Evolutionary conservation across 2,113 vertebrate species (phyloP), one percentile per base, ranked within the genome.

Genomic region (Toxotes chatareus): DNA sequence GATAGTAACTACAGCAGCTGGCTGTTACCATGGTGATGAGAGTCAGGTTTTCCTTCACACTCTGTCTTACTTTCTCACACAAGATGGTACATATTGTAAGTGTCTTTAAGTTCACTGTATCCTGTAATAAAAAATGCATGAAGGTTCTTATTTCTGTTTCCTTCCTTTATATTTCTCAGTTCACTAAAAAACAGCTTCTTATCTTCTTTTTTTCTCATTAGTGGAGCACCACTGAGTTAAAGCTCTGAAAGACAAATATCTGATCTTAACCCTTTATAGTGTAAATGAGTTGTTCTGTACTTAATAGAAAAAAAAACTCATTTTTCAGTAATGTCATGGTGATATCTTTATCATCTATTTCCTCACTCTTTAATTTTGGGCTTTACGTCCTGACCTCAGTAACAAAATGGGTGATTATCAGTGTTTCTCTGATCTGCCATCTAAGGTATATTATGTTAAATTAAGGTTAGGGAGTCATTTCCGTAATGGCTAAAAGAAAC

Each of bases 1-100:
- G 38, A 61, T 47, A 19, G 49, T 12, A 56, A n/a, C 17, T 47
- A 27, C 34, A 46, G 57, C 42, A 76, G 62, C 49, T 31, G 23
- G 32, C 44, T n/a, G 79, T 93, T 92, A 69, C 85, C 85, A 86
- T 89, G 78, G 85, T 49, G 76, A 91, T 71, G 32, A 42, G 64
- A 55, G 23, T 63, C 66, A 72, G 32, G 14, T 53, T 65, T 72
- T 69, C 51, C 53, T 34, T 38, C 19, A 42, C 17, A 27, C 3
- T 16, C 10, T 10, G 1, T 36, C 36, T 59, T 11, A 31, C 32
- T 34, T 49, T 61, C 44, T 62, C 64, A 59, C 34, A 23, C 21
- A 53, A 80, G 31, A 36, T 51, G 9, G 5, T 27, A 7, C 6
- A 68, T 38, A 44, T 40, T n/a, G 14, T 46, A 40, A 17, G 21